phyloP scores from a whole-genome alignment of 1,140 invertebrate species.

The Bombus superbus region DNA sequence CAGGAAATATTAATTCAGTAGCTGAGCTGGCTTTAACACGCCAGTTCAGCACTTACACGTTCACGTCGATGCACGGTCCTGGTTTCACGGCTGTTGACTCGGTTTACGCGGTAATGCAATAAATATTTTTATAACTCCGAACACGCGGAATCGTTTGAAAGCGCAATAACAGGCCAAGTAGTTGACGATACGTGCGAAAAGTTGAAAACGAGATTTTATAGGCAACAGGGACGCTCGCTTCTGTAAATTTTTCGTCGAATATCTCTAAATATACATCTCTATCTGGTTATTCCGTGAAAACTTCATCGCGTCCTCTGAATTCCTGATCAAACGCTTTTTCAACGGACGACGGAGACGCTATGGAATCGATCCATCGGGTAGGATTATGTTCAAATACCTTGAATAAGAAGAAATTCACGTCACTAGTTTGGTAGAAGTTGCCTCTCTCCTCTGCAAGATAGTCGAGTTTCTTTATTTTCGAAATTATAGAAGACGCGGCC shows the following conservation, averaged over 20 bases:
- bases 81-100: neutral
- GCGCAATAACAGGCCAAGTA: conserved; percentile 22
- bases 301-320: conserved; percentile 40
- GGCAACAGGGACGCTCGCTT: neutral
- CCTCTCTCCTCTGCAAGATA: neutral
- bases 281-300: conserved; percentile 17
- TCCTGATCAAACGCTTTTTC: conserved; percentile 52
- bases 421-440: conserved; percentile 33
- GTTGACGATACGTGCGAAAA: conserved; percentile 35
- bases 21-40: neutral
- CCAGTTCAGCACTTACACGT: neutral
- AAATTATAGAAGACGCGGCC: neutral
- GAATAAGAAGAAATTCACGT: conserved; percentile 49
- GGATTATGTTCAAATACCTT: conserved; percentile 41
- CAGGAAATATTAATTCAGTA: neutral
- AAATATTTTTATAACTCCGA: conserved; percentile 34
- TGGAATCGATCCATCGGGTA: conserved; percentile 48
- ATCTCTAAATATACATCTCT: conserved; percentile 32
- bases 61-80: neutral
- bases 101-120: neutral
- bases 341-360: neutral
- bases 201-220: conserved; percentile 29
- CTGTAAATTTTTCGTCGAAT: conserved; percentile 16
- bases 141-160: conserved; percentile 1
- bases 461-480: neutral